Evolutionary conservation across 2,888 invertebrate genomes (phyloP), one percentile per base, ranked within the genome.

Genomic region (Dyspetes luteomarginatus): DNA sequence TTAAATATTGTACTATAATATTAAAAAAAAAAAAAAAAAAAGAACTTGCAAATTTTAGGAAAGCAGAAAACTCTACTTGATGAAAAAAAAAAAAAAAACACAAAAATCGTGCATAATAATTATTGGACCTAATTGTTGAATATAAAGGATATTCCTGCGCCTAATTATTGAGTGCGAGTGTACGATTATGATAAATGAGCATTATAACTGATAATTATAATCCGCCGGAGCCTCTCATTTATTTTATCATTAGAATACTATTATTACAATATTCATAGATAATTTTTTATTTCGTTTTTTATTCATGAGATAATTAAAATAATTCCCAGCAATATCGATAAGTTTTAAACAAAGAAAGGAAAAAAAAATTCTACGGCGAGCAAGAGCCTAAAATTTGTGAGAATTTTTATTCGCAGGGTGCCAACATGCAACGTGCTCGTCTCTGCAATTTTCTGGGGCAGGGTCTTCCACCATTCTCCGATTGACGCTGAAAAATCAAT

Each of bases 371-470:
- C n/a, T n/a, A n/a, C n/a, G n/a, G n/a, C n/a, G n/a, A n/a, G n/a
- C n/a, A n/a, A n/a, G n/a, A n/a, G 36, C 12, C 12, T 12, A 1
- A 36, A 12, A 30, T 2, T 28, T 60, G 1, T 43, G 36, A 12
- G n/a, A n/a, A n/a, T n/a, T n/a, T 48, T 84, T 85, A 87, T 19
- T 88, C 87, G 81, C 92, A 92, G 1, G 90, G 90, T 0, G 89
- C 89, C 15, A 90, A 79, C 58, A 90, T 90, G 91, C 96, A 96
- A 81, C 94, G 93, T 56, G 94, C 93, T 78, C 94, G 93, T 81
- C 94, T 93, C n/a, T 92, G 87, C 75, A 95, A 90, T 76, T 94
- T 93, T 80, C 91, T 92, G 0, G 95, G 95, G 86, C 96, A 96
- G 0, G 94, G 91, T 83, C 92, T 93, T 12, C 96, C 96, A 1